These are phyloP conservation scores for Hemicrepidius hirtus DNA, from an alignment of 2,888 invertebrate species.

Conservation along the genomic window DNA sequence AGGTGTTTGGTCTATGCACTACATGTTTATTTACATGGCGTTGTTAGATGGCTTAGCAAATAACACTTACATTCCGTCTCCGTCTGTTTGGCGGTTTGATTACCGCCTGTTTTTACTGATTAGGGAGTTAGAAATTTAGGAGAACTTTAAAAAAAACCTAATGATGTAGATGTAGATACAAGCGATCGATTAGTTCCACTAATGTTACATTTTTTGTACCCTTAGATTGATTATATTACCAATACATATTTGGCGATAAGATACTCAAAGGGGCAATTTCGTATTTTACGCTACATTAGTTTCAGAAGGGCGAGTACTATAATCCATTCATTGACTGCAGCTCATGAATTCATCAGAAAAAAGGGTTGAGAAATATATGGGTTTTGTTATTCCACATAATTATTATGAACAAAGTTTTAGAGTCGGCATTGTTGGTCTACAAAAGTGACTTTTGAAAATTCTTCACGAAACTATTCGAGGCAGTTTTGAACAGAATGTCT, in stretches of 20 bases:
- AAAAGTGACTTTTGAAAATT: too few species aligned
- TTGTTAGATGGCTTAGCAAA: constrained; percentile 46
- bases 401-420: too few species aligned
- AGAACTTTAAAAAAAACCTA: too few species aligned
- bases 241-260: background rate
- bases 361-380: constrained; percentile 1
- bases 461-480: too few species aligned
- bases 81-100: background rate
- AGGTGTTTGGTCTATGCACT: constrained; percentile 56
- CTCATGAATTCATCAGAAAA: constrained; percentile 16
- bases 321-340: constrained; percentile 22
- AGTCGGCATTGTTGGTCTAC: too few species aligned
- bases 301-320: constrained; percentile 25
- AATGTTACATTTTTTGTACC: constrained; percentile 3
- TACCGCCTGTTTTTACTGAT: background rate
- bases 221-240: background rate
- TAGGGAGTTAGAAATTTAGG: background rate
- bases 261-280: constrained; percentile 16
- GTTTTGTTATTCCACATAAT: too few species aligned
- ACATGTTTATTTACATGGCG: constrained; percentile 51
- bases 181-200: too few species aligned
- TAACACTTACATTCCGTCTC: constrained; percentile 29
- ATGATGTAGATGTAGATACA: too few species aligned
- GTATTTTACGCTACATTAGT: constrained; percentile 40
- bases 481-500: too few species aligned